These are phyloP conservation scores for Alviniconcha strummeri DNA, from an alignment of 2,888 invertebrate genomes.

Conservation along the genomic window DNA sequence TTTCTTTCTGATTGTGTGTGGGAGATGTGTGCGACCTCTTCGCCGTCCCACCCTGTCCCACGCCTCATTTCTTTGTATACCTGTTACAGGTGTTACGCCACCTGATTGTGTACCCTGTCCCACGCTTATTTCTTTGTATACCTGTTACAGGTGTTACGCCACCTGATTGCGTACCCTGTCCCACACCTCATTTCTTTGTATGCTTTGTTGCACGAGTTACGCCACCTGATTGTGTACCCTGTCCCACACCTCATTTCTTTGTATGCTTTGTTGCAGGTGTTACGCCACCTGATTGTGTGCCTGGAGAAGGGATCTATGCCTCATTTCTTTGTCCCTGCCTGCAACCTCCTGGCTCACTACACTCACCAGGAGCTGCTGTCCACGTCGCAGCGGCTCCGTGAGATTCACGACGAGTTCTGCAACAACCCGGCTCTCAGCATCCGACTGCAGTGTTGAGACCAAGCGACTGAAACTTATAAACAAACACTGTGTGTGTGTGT, in stretches of 20 bases:
- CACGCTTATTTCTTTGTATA: not conserved
- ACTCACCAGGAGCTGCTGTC: conserved; percentile 30
- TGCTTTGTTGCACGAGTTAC: not conserved
- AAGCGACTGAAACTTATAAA: no score
- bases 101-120: conserved; percentile 25
- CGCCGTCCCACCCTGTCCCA: no score
- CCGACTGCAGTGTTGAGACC: conserved; percentile 38
- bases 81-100: conserved; percentile 35
- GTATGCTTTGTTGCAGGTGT: conserved; percentile 27
- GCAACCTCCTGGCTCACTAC: conserved; percentile 39
- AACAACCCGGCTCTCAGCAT: conserved; percentile 35
- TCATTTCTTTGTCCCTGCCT: conserved; percentile 39
- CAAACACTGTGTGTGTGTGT: no score
- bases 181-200: not conserved
- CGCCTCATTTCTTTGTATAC: not conserved
- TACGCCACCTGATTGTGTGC: conserved; percentile 34
- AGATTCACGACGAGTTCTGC: conserved; percentile 39
- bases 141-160: conserved; percentile 34
- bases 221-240: no score
- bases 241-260: no score
- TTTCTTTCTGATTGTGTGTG: no score
- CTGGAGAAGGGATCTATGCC: conserved; percentile 37
- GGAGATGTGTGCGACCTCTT: no score
- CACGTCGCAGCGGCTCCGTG: conserved; percentile 33
- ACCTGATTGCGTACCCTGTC: not conserved